A percentile compares a stretch with the other conserved stretches of the same genome.
Evolutionary conservation across 2,888 invertebrate genomes (phyloP).

Genomic region (Nemoura dubitans): DNA sequence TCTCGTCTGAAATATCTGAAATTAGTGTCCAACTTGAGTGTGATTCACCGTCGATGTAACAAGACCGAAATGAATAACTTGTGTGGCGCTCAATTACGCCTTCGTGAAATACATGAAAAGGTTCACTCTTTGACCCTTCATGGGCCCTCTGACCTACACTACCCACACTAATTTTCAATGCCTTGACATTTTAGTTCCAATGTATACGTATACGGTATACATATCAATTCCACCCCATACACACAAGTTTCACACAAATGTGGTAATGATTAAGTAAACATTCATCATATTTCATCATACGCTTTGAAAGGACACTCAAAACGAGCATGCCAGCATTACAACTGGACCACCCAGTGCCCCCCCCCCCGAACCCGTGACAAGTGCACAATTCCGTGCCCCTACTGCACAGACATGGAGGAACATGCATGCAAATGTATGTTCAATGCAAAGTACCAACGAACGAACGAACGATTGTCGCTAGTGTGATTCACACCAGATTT

Average conservation of each 20-base stretch:
- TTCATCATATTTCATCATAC: neutral
- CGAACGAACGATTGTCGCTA: no score
- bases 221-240: neutral
- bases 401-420: no score
- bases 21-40: neutral
- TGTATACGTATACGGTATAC: neutral
- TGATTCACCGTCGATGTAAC: no score
- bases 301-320: neutral
- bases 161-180: neutral
- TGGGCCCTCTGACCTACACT: neutral
- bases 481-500: no score
- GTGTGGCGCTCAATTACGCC: neutral
- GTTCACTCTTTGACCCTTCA: neutral
- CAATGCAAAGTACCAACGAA: no score
- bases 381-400: no score
- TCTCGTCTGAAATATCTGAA: neutral
- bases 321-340: no score
- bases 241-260: neutral
- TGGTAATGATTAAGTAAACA: neutral
- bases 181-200: neutral
- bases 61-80: neutral
- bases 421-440: no score
- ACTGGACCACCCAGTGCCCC: no score
- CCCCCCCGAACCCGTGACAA: no score
- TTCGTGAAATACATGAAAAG: neutral